Percentiles rank a stretch among this genome's conserved stretches.
Conservation (phyloP, 2,113 vertebrate genomes). For the Cyprinodon variegatus region DNA sequence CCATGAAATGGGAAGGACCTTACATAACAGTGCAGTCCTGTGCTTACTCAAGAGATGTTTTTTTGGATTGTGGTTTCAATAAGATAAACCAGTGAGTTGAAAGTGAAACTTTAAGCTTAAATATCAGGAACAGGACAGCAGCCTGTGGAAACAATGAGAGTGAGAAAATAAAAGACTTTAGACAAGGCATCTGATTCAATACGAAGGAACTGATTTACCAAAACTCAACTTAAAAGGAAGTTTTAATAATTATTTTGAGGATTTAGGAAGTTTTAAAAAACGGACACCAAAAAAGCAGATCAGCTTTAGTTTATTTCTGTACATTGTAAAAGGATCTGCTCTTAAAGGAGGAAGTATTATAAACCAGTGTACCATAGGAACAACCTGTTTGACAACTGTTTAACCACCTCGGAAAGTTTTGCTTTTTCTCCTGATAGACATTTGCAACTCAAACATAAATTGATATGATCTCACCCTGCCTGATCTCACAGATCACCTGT, state of each 20-base stretch:
- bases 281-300: background rate
- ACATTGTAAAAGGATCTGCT: background rate
- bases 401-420: background rate
- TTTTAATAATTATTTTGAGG: background rate
- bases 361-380: background rate
- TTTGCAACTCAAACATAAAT: background rate
- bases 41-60: background rate
- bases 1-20: too few relatives aligned
- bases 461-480: background rate
- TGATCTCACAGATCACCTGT: background rate
- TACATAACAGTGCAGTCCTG: too few relatives aligned
- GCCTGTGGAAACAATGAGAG: background rate
- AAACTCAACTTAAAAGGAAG: background rate
- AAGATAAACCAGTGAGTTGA: background rate
- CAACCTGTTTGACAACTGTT: background rate
- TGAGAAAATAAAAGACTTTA: background rate
- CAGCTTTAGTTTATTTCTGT: background rate
- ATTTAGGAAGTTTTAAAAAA: background rate
- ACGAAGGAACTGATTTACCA: background rate
- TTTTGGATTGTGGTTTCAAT: too few relatives aligned
- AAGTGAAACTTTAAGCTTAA: background rate
- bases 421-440: background rate
- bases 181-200: background rate
- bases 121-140: background rate
- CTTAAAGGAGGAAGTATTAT: background rate